Percentiles rank a stretch among this genome's conserved stretches.
Conservation (phyloP, 2,113 vertebrate genomes). For the Hirundichthys speculiger region DNA sequence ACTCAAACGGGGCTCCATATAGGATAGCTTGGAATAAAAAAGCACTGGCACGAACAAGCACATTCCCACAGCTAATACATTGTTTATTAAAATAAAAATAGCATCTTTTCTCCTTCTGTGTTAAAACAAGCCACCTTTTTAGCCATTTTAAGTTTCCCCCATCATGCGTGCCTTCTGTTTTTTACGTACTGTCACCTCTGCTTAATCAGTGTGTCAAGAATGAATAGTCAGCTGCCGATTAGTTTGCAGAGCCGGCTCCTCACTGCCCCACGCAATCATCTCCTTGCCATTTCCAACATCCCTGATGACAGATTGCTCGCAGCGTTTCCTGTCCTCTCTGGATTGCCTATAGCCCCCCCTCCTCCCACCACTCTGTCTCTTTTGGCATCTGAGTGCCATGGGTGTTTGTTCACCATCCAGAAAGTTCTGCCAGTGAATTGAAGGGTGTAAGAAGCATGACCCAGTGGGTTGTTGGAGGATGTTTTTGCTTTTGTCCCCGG, state of each 20-base stretch:
- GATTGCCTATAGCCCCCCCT: conserved; percentile 23
- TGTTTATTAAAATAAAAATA: conserved; percentile 37
- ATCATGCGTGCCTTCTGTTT: conserved; percentile 44
- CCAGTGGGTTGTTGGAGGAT: conserved; percentile 19
- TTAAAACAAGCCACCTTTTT: conserved; percentile 40
- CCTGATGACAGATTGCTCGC: conserved; percentile 67
- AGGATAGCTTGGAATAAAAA: too few relatives aligned
- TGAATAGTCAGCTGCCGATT: conserved; percentile 73
- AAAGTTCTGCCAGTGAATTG: conserved; percentile 49
- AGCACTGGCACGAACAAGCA: conserved; percentile 3
- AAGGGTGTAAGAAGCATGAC: conserved; percentile 51
- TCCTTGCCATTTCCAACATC: conserved; percentile 67
- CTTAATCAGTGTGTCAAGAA: conserved; percentile 73
- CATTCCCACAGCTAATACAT: neutral
- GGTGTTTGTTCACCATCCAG: conserved; percentile 40
- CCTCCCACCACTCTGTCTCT: conserved; percentile 4
- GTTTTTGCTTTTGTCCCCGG: conserved; percentile 47
- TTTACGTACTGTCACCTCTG: conserved; percentile 71
- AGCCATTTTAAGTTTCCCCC: conserved; percentile 40
- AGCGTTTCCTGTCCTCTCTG: conserved; percentile 60
- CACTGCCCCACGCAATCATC: conserved; percentile 66
- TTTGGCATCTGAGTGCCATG: conserved; percentile 26
- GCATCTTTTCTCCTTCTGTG: conserved; percentile 13
- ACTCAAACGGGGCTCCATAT: too few relatives aligned
- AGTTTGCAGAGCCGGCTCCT: conserved; percentile 66